These are phyloP conservation scores for Marmota monax DNA, from an alignment of 2,113 vertebrate genomes.

Conservation along the genomic window DNA sequence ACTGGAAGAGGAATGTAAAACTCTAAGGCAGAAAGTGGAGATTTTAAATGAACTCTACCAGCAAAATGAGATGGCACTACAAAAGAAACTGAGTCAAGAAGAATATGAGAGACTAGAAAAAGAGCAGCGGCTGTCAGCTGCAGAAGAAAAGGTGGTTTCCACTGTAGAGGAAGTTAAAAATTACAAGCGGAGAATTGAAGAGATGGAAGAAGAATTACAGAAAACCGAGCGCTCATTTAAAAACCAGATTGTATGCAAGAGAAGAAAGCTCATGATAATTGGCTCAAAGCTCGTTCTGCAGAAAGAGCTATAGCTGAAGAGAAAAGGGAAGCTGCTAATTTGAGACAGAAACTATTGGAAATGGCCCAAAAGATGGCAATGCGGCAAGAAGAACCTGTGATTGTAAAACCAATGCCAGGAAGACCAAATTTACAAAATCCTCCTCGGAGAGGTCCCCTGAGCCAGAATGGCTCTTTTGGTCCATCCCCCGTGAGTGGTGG, in stretches of 20 bases:
- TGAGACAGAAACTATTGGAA: conserved; percentile 94
- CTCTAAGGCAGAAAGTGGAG: conserved; percentile 95
- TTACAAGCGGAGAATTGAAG: conserved; percentile 92
- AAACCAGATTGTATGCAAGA: conserved; percentile 95
- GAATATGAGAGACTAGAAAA: conserved; percentile 95
- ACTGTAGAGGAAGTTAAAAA: conserved; percentile 89
- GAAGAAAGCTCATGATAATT: conserved; percentile 98
- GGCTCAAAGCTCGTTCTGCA: conserved; percentile 95
- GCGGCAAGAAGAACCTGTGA: conserved; percentile 92
- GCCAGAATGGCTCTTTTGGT: conserved; percentile 94
- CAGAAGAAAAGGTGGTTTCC: conserved; percentile 90
- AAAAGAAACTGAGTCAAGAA: conserved; percentile 96
- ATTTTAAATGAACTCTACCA: conserved; percentile 97
- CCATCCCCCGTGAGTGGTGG: conserved; percentile 98
- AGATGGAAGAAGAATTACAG: conserved; percentile 96
- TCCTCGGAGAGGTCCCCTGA: conserved; percentile 89
- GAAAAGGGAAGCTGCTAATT: conserved; percentile 92
- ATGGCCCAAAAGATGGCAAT: conserved; percentile 92
- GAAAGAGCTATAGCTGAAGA: conserved; percentile 95
- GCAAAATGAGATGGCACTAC: conserved; percentile 96
- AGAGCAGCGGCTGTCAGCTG: conserved; percentile 93
- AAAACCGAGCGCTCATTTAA: conserved; percentile 96
- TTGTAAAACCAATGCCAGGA: conserved; percentile 94
- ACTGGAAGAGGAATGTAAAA: conserved; percentile 93
- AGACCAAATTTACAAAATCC: conserved; percentile 88